Evolutionary conservation across 2,113 vertebrate species (phyloP), one percentile per base, ranked within the genome.

Genomic region (Cinclus mexicanus): DNA sequence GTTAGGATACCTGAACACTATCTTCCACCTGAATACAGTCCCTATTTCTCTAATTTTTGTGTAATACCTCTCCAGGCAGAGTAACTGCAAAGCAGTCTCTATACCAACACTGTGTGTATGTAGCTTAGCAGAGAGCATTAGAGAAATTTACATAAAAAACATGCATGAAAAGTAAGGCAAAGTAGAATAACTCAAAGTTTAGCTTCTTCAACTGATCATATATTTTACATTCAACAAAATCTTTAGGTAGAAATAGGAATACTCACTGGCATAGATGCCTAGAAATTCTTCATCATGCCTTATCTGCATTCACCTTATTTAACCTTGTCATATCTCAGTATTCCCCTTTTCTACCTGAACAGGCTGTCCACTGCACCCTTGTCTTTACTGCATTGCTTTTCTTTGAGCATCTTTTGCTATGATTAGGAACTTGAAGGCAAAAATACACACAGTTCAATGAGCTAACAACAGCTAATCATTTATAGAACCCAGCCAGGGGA

Each of bases 231-330:
- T 91, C n/a, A 79, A 31, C 41, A 71, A 10, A 64, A 7, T 39
- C 12, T 64, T 82, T 10, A 71, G 20, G 9, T 37, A 83, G 72
- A 85, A 71, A 5, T 23, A 79, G 49, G 37, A 84, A 87, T 16
- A 2, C 2, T 18, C 14, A 37, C 22, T 33, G 14, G 3, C 1
- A 1, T 4, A 78, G 42, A 59, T 29, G 25, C 5, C 13, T 67
- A 55, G 22, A 8, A 82, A 82, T 31, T 14, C 13, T 11, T 71
- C 63, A 55, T 50, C 28, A n/a, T 12, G 14, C 7, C 10, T 83
- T 70, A 42, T 18, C 41, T 56, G 10, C 55, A 14, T 10, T 85
- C 16, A 33, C 28, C 21, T 78, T 71, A 46, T 71, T 77, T 76
- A 21, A 93, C 24, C 22, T 37, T 37, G 17, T 56, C 44, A 28